phyloP scores from a whole-genome alignment of 2,888 invertebrate genomes.

The Pseudanteris insignis region DNA sequence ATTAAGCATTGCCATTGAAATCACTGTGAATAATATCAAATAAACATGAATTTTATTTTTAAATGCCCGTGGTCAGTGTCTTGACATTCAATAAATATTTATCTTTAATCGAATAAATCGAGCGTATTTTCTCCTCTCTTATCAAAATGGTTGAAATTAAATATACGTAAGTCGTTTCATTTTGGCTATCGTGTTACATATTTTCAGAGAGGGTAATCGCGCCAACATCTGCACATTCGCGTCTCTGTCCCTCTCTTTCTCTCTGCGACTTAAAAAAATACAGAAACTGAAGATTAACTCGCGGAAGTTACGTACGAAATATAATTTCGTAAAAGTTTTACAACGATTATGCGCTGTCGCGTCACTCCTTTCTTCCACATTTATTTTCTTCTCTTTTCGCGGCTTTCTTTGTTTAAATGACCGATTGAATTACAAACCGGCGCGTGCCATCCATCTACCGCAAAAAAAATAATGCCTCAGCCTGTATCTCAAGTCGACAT shows the following conservation, averaged over 20 bases:
- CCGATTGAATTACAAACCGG: slow-evolving; percentile 64
- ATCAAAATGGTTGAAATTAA: no score
- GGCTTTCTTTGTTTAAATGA: slow-evolving; percentile 56
- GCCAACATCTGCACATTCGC: slow-evolving; percentile 38
- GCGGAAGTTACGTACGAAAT: slow-evolving; percentile 39
- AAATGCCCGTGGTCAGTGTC: no score
- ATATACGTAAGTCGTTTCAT: no score
- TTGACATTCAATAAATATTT: no score
- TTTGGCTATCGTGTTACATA: slow-evolving; percentile 33
- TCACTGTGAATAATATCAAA: no score
- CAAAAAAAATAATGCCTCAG: slow-evolving; percentile 40
- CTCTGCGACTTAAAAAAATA: slow-evolving; percentile 37
- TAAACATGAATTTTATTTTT: no score
- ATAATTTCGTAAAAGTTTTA: slow-evolving; percentile 46
- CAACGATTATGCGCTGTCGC: slow-evolving; percentile 36
- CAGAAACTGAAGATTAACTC: slow-evolving; percentile 42
- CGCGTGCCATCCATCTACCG: slow-evolving; percentile 61
- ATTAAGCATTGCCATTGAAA: no score
- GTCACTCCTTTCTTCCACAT: slow-evolving; percentile 5
- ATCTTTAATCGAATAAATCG: no score
- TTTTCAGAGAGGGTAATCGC: slow-evolving; percentile 44
- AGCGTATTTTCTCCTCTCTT: no score
- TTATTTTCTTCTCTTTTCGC: slow-evolving; percentile 10
- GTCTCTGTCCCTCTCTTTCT: slow-evolving; percentile 10
- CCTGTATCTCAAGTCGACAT: slow-evolving; percentile 24